Evolutionary conservation across 2,797 vertebrate species (phyloP), one percentile per base, ranked within the genome.

Genomic region (Sebastes umbrosus): DNA sequence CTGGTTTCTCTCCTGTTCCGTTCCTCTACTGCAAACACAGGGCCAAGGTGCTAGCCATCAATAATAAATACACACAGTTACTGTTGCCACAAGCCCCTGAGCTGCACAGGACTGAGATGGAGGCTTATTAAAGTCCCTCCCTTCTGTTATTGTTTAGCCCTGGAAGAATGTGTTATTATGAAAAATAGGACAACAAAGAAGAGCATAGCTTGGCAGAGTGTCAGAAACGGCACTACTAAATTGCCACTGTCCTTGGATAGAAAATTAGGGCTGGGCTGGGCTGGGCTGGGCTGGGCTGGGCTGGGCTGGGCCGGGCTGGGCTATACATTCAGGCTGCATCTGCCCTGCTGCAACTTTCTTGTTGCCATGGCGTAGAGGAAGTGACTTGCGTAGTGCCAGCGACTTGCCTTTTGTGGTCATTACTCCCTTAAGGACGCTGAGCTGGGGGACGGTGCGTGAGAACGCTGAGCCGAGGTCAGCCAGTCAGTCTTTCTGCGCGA

Each of bases 61-160:
- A 94, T 94, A 94, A 94, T 90, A 92, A 86, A 93, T 94, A 90
- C 83, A 91, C 88, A 90, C 85, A 89, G 87, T 93, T 88, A 92
- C 92, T 89, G 92, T 89, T 91, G 88, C 92, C 92, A 92, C 93
- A 89, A 90, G 87, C 89, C 90, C 88, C 89, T 83, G 84, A 92
- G 89, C 92, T 90, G 83, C 89, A 86, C 72, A 7, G 80, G 70
- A 84, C 84, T 69, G 88, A 88, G 90, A 93, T 82, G 82, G 82
- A 89, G 85, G 85, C 92, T 94, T 94, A 95, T 94, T 94, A 92
- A 93, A 93, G 92, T 82, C 89, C 83, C 87, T 88, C 88, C 85
- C 82, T 85, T 88, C 85, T 92, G 82, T 93, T 93, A 91, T 95
- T 95, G 91, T 94, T 93, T 90, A 94, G 89, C 88, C 92, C 90